These are phyloP conservation scores for Drosophila pseudoobscura DNA, from an alignment of 1,140 invertebrate species.

Conservation along the genomic window DNA sequence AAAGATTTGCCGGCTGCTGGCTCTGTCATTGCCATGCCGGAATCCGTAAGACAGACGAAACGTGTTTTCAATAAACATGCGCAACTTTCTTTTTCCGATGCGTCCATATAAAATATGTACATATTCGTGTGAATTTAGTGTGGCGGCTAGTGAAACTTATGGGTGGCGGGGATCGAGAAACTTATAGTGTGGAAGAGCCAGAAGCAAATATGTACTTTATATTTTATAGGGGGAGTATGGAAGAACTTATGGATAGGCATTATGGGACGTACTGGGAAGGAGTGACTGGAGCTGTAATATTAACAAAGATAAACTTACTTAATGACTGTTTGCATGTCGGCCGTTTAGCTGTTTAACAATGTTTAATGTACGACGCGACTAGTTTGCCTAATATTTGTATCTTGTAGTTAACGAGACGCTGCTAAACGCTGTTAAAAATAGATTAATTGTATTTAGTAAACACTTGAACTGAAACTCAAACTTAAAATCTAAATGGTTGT, in stretches of 20 bases:
- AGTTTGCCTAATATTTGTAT: constrained; percentile 39
- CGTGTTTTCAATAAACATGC: constrained; percentile 77
- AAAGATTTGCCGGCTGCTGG: constrained; percentile 24
- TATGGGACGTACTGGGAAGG: neutral
- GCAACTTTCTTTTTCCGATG: constrained; percentile 71
- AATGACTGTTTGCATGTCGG: constrained; percentile 78
- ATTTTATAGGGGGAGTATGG: neutral
- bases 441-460: constrained; percentile 59
- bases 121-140: constrained; percentile 26
- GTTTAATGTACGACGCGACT: constrained; percentile 32
- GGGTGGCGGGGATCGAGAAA: neutral
- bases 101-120: constrained; percentile 25
- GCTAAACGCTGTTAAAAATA: constrained; percentile 60
- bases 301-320: constrained; percentile 62
- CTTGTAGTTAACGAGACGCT: constrained; percentile 42
- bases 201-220: constrained; percentile 9
- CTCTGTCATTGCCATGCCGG: constrained; percentile 21
- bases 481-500: constrained; percentile 11
- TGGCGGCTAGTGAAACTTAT: constrained; percentile 33
- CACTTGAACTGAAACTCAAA: constrained; percentile 15
- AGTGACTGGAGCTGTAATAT: neutral
- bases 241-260: neutral
- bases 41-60: constrained; percentile 27
- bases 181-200: constrained; percentile 7
- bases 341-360: constrained; percentile 37